Percentiles rank a stretch among this genome's conserved stretches.
phyloP scores from a whole-genome alignment of 92 coral and sea anemone genomes.

The Epizoanthus rinbou region DNA sequence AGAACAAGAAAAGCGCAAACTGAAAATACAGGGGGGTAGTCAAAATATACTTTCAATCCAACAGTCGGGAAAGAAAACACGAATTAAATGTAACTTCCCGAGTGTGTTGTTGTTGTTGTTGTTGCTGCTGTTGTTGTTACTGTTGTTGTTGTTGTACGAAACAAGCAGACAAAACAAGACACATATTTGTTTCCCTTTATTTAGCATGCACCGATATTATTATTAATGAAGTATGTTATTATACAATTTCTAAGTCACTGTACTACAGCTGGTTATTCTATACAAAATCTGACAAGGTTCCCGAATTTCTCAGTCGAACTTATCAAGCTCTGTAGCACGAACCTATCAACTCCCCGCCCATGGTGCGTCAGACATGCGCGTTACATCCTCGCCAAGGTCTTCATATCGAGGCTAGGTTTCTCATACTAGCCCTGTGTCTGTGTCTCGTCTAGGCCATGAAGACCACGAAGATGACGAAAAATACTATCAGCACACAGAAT shows the following conservation, averaged over 20 bases:
- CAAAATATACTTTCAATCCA: slow-evolving; percentile 46
- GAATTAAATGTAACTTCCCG: slow-evolving; percentile 21
- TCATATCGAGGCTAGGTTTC: neutral
- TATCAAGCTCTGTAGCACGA: neutral
- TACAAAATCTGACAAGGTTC: slow-evolving; percentile 7
- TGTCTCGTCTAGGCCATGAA: slow-evolving; percentile 80
- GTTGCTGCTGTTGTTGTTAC: too few species aligned
- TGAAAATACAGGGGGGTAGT: slow-evolving; percentile 65
- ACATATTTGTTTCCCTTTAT: neutral
- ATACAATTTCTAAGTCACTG: neutral
- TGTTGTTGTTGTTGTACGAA: too few species aligned
- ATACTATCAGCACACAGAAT: slow-evolving; percentile 86
- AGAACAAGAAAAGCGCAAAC: slow-evolving; percentile 58
- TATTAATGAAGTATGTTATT: neutral
- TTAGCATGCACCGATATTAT: neutral
- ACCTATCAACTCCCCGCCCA: neutral
- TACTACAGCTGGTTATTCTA: neutral
- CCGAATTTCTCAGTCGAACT: neutral
- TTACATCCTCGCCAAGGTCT: neutral
- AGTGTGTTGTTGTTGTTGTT: too few species aligned
- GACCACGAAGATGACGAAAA: slow-evolving; percentile 93
- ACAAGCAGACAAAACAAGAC: too few species aligned
- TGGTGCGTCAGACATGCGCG: neutral
- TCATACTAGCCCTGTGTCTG: neutral
- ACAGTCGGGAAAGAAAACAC: slow-evolving; percentile 55